Base-by-base conservation (phyloP, 2,888 invertebrate species). In the Nomada flava region DNA sequence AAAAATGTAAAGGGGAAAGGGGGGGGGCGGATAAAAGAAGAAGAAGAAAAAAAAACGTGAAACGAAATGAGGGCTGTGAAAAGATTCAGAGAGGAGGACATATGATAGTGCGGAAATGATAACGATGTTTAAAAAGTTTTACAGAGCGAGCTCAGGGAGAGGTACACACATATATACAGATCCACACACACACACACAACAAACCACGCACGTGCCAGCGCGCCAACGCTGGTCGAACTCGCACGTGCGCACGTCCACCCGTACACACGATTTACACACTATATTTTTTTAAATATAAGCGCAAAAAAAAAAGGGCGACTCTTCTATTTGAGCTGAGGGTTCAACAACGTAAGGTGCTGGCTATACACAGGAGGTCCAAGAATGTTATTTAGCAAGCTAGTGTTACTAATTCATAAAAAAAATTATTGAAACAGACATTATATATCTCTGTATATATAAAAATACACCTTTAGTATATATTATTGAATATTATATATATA, bases 11-110 rank as follows among this genome's bases (percentile, higher is more conserved):
- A 80, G 55, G 52, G 60, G 71, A 75, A 47, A 82, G 83, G 82
- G 20, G 20, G 20, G 20, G 20, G 20, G 20, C 20, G 20, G 36
- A 29, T 7, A 29, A 7, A 36, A 9, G 81, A 67, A 26, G 42
- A 76, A 23, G 50, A 71, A 55, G 57, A 77, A 68, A 60, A 75
- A 73, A 79, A 81, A 84, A 87, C 84, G 86, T 60, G 85, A 88
- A 90, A 89, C 90, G 91, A 92, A 92, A 91, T 89, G 91, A 93
- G 93, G 93, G 93, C 93, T 93, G 93, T 93, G 93, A 93, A 86
- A 85, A 88, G 88, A 84, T 87, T 85, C 82, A 79, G 80, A 63
- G 76, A 69, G 65, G 69, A 76, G 65, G 72, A 68, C 76, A 74
- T 82, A 77, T 60, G 86, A 82, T 63, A 86, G 70, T 59, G 70